Percentiles rank a stretch among this genome's conserved stretches.
These are phyloP conservation scores for Columba janthina DNA, from an alignment of 2,113 vertebrate species.

Conservation along the genomic window DNA sequence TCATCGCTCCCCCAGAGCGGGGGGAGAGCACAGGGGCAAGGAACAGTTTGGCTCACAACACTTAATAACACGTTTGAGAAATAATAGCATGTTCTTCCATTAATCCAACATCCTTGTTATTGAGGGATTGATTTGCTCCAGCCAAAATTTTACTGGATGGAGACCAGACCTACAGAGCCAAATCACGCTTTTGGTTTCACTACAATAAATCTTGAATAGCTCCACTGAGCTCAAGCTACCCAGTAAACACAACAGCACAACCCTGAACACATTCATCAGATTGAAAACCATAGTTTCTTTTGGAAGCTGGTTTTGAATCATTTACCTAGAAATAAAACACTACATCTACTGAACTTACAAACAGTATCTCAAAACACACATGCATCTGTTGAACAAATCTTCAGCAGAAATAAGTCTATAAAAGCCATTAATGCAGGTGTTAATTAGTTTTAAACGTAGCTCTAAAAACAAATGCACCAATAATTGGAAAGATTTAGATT, in stretches of 20 bases:
- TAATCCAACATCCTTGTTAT: not conserved
- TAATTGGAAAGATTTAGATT: not conserved
- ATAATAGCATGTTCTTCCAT: not conserved
- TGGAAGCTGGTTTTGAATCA: not conserved
- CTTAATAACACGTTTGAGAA: constrained; percentile 19
- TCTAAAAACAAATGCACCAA: not conserved
- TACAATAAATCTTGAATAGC: constrained; percentile 21
- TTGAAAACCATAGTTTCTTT: not conserved
- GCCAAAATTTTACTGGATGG: constrained; percentile 31
- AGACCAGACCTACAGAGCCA: constrained; percentile 21
- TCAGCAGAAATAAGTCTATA: not conserved
- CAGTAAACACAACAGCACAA: constrained; percentile 13
- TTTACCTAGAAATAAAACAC: not conserved
- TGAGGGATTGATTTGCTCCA: constrained; percentile 5
- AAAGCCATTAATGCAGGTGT: not conserved
- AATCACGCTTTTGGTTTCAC: constrained; percentile 27
- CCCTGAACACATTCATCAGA: not conserved
- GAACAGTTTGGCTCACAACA: constrained; percentile 31
- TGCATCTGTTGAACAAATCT: not conserved
- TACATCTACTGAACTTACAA: not conserved
- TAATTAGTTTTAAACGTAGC: not conserved
- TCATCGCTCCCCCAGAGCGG: not conserved
- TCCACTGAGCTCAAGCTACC: not conserved
- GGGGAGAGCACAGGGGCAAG: not conserved
- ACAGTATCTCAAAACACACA: not conserved